Evolutionary conservation across 2,888 invertebrate genomes (phyloP).

Genomic region (Leptopterna dolabrata): DNA sequence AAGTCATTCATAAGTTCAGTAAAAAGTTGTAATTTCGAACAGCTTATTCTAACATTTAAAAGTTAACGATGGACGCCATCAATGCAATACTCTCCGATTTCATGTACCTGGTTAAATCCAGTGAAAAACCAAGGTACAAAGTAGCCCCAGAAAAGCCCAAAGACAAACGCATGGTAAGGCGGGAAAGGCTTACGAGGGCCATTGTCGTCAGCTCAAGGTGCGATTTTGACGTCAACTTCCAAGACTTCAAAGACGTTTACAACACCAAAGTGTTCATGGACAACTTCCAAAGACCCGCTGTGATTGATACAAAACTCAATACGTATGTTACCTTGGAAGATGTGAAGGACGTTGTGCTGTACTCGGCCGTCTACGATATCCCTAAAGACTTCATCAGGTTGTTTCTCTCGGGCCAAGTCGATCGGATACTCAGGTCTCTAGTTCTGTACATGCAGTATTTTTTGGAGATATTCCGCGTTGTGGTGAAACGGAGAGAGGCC

Average conservation of each 20-base stretch:
- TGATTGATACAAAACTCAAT: not conserved
- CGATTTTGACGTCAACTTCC: slow-evolving; percentile 35
- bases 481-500: slow-evolving; percentile 27
- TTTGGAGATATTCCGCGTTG: slow-evolving; percentile 23
- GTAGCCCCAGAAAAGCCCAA: not conserved
- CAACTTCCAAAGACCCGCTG: slow-evolving; percentile 35
- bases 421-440: slow-evolving; percentile 37
- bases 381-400: slow-evolving; percentile 46
- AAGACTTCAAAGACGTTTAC: slow-evolving; percentile 46
- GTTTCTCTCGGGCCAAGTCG: slow-evolving; percentile 40
- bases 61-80: not conserved
- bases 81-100: not conserved
- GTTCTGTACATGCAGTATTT: slow-evolving; percentile 55
- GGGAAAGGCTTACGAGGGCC: not conserved
- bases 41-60: not conserved
- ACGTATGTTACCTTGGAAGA: slow-evolving; percentile 46
- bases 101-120: not conserved
- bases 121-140: not conserved
- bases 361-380: slow-evolving; percentile 42
- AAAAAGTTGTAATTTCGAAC: not conserved
- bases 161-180: not conserved
- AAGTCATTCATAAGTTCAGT: not conserved
- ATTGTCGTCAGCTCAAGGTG: slow-evolving; percentile 14
- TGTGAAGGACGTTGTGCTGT: slow-evolving; percentile 53
- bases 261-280: slow-evolving; percentile 44